These are phyloP conservation scores for Drosophila baimaii DNA, from an alignment of 1,140 invertebrate genomes.

Conservation along the genomic window DNA sequence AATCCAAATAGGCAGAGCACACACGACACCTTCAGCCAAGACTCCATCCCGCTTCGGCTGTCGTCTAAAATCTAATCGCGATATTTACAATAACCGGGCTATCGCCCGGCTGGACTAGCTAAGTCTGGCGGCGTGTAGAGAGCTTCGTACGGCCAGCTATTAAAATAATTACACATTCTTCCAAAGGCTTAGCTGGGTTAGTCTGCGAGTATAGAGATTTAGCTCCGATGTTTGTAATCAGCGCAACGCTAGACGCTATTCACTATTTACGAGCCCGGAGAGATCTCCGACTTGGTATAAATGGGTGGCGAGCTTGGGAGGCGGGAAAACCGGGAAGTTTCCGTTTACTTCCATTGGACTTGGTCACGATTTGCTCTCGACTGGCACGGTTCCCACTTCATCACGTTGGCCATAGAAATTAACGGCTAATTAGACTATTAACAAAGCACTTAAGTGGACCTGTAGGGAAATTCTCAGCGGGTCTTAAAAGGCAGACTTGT, in stretches of 20 bases:
- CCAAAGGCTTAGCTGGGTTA: slow-evolving; percentile 38
- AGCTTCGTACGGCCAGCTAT: slow-evolving; percentile 86
- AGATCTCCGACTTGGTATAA: not conserved
- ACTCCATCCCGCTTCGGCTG: slow-evolving; percentile 53
- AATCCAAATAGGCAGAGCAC: slow-evolving; percentile 91
- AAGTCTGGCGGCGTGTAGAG: slow-evolving; percentile 22
- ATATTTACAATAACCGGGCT: slow-evolving; percentile 1
- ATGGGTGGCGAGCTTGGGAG: not conserved
- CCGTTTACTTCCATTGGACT: slow-evolving; percentile 19
- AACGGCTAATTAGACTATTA: slow-evolving; percentile 42
- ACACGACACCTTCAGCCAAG: slow-evolving; percentile 88
- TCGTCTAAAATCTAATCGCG: slow-evolving; percentile 54
- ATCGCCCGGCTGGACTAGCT: slow-evolving; percentile 2
- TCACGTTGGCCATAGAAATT: slow-evolving; percentile 13
- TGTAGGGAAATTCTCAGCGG: slow-evolving; percentile 6
- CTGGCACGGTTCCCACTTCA: slow-evolving; percentile 24
- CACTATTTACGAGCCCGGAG: slow-evolving; percentile 24
- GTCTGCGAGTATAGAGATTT: slow-evolving; percentile 36
- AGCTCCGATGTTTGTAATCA: slow-evolving; percentile 33
- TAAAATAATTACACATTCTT: slow-evolving; percentile 68
- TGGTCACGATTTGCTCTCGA: slow-evolving; percentile 25
- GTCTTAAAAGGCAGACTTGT: not conserved
- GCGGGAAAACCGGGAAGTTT: slow-evolving; percentile 21
- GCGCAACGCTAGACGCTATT: slow-evolving; percentile 7
- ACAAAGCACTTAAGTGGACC: slow-evolving; percentile 22